A percentile compares a stretch with the other conserved stretches of the same genome.
These are phyloP conservation scores for Semaprochilodus insignis DNA, from an alignment of 2,797 vertebrate species.

Conservation along the genomic window DNA sequence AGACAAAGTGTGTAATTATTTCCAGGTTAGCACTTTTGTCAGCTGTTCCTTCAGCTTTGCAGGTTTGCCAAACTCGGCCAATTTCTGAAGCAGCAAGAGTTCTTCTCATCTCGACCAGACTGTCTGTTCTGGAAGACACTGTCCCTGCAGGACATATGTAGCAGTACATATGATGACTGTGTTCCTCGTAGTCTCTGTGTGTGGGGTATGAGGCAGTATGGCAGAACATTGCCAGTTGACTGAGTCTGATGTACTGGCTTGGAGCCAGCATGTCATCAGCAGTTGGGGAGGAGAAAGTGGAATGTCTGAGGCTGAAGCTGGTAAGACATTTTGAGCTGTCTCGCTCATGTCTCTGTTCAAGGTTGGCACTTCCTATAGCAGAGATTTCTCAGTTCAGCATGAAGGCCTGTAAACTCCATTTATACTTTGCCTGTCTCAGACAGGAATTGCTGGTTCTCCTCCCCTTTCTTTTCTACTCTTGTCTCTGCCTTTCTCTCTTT, in stretches of 20 bases:
- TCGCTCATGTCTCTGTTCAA: slow-evolving; percentile 26
- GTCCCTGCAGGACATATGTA: slow-evolving; percentile 23
- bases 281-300: not conserved
- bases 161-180: slow-evolving; percentile 2
- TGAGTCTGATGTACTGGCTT: slow-evolving; percentile 1
- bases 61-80: too few species aligned
- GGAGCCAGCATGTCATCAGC: not conserved
- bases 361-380: not conserved
- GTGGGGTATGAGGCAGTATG: not conserved
- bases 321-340: slow-evolving; percentile 13
- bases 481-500: not conserved
- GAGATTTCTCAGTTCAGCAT: slow-evolving; percentile 20
- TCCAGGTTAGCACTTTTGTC: not conserved
- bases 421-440: not conserved
- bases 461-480: slow-evolving; percentile 65
- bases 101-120: not conserved
- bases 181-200: slow-evolving; percentile 6
- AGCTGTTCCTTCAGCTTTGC: too few species aligned
- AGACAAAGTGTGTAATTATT: not conserved
- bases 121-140: not conserved
- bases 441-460: slow-evolving; percentile 51
- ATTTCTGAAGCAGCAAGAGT: not conserved
- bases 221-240: not conserved
- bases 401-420: not conserved
- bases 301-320: not conserved